Evolutionary conservation across 2,888 invertebrate species (phyloP), one percentile per base, ranked within the genome.

Genomic region (Spilosoma lubricipeda): DNA sequence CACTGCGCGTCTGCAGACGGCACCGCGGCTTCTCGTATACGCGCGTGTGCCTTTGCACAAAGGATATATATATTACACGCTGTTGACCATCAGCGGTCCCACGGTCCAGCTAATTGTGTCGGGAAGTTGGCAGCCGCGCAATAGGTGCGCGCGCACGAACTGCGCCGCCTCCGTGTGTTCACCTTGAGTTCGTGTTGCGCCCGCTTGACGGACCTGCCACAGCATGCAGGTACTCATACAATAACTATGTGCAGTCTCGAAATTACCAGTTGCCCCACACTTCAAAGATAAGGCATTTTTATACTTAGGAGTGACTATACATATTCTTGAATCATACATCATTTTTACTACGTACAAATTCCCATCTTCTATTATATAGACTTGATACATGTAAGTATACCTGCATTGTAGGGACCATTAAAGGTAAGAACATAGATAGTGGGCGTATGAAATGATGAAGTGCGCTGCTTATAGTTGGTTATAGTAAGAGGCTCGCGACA

Each of bases 81-180:
- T 1, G 59, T n/a, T 59, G 13, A 27, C 15, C 27, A 59, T n/a
- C 27, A 5, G 56, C 39, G 11, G 39, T 59, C 56, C 27, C 56
- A 27, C n/a, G n/a, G n/a, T 9, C 13, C 13, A 59, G 59, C 59
- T 27, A 63, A 63, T 63, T 63, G 63, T 63, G 63, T 63, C 63
- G 30, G 63, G 30, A 30, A 63, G 63, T 63, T 63, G 63, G 63
- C 63, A 63, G 63, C 63, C 63, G 15, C 30, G 63, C 30, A 63
- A 59, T 59, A 13, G 27, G 27, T 30, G 30, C 30, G 18, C 18
- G 59, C 59, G 27, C 30, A 63, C 30, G 27, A 63, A 18, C 30
- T 63, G 27, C 15, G 13, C 18, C 63, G 63, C 63, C 30, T 15
- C 15, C 18, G 30, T 63, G 15, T 63, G 59, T 30, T 27, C 27